Evolutionary conservation across 2,888 invertebrate genomes (phyloP), one percentile per base, ranked within the genome.

Genomic region (Apodemia mormo): DNA sequence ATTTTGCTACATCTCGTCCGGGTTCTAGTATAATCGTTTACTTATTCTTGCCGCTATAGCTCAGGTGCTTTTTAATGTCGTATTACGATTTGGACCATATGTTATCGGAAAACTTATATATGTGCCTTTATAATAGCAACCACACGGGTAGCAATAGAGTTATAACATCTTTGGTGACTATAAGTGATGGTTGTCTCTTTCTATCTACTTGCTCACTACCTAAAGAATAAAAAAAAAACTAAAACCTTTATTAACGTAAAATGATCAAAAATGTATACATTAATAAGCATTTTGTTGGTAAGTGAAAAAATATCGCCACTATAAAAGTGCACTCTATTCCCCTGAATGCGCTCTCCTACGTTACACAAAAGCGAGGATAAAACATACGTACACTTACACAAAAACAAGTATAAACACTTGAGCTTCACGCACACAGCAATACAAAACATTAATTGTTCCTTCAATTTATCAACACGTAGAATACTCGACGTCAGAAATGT

Each of bases 361-460:
- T 67, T 69, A 71, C 71, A 70, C 72, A 73, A 72, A 69, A 67
- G 66, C 68, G 14, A 54, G 22, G 14, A 52, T 65, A 70, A 74
- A 75, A 79, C 77, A 71, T 70, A 74, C 75, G 73, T 76, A 75
- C 74, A 72, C 70, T 75, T 68, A 70, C 37, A 54, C 66, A 52
- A 30, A 40, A 52, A 37, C 58, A 65, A 71, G 73, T 74, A 71
- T 70, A 73, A 68, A 75, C 74, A 74, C 75, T 75, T 73, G 74
- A 74, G 71, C 68, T 65, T 54, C 56, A 81, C 80, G 45, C 83
- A 83, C 81, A 84, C 83, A 76, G 54, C 56, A 67, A 73, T 71
- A 74, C 52, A 73, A 68, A 78, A 80, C 80, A 84, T 86, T 85
- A 84, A 86, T 86, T 87, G 84, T 85, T 82, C 80, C 80, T 85